Conservation (phyloP, 2,888 invertebrate species). For the Zhuqinia jingwanae region DNA sequence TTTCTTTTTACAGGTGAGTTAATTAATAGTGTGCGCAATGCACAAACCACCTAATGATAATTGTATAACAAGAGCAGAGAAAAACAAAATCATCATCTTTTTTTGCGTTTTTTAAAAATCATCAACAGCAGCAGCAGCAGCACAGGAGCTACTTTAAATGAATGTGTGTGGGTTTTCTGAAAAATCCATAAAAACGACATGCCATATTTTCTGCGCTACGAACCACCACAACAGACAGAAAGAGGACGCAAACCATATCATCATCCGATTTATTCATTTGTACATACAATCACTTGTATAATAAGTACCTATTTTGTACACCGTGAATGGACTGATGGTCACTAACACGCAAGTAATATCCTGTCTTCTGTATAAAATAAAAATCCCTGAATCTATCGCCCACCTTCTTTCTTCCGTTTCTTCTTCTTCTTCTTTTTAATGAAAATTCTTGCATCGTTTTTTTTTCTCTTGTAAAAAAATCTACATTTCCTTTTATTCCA, state of each 20-base stretch:
- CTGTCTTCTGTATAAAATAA: not conserved
- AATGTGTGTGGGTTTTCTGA: not conserved
- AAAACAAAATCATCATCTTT: not conserved
- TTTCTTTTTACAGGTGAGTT: constrained; percentile 51
- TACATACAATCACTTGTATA: constrained; percentile 13
- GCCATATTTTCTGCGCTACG: not conserved
- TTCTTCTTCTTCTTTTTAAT: not conserved
- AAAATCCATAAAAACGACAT: constrained; percentile 32
- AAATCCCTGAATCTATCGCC: not conserved
- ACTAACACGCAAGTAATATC: constrained; percentile 52
- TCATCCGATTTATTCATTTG: constrained; percentile 54
- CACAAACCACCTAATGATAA: constrained; percentile 61
- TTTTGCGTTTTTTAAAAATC: not conserved
- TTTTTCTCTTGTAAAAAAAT: not conserved
- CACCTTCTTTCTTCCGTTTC: not conserved
- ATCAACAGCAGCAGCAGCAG: not conserved
- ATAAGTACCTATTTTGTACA: no score
- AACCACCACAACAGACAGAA: constrained; percentile 11
- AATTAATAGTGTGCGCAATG: constrained; percentile 56
- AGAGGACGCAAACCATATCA: constrained; percentile 8
- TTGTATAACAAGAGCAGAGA: constrained; percentile 45
- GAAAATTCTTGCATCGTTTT: not conserved
- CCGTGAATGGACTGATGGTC: not conserved
- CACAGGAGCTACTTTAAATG: not conserved
- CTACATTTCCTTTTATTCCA: constrained; percentile 23